These are phyloP conservation scores for Vollenhovia emeryi DNA, from an alignment of 1,140 invertebrate species.

Conservation along the genomic window DNA sequence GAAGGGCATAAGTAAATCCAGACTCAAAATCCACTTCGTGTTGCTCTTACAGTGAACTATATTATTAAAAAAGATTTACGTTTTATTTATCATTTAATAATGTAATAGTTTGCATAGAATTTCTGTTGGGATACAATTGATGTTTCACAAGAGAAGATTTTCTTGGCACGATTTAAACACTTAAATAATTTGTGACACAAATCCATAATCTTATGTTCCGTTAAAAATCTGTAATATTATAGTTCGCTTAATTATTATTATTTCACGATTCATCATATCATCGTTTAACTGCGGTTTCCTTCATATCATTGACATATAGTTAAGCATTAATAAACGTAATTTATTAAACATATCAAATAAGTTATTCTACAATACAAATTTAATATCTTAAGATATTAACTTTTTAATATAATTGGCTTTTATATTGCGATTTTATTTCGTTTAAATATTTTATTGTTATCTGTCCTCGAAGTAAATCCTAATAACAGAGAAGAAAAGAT, in stretches of 20 bases:
- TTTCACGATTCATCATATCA: slow-evolving; percentile 23
- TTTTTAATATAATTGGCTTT: slow-evolving; percentile 19
- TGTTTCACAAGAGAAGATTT: background rate
- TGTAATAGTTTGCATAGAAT: background rate
- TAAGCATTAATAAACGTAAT: slow-evolving; percentile 30
- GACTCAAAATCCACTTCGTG: background rate
- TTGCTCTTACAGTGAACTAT: background rate
- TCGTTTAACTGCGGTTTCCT: slow-evolving; percentile 20
- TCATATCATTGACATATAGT: slow-evolving; percentile 16
- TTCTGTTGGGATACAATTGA: background rate
- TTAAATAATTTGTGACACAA: background rate
- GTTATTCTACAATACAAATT: slow-evolving; percentile 22
- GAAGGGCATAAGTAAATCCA: slow-evolving; percentile 45
- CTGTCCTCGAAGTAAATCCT: slow-evolving; percentile 5
- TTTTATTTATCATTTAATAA: background rate
- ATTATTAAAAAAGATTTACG: background rate
- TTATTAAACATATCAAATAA: slow-evolving; percentile 49
- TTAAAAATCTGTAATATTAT: background rate
- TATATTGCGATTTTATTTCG: slow-evolving; percentile 13
- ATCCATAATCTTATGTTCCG: background rate
- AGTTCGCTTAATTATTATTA: background rate
- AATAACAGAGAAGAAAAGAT: background rate
- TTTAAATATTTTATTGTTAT: background rate
- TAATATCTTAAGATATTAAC: slow-evolving; percentile 36
- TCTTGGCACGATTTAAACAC: background rate